Evolutionary conservation across 2,797 vertebrate species (phyloP), one percentile per base, ranked within the genome.

Genomic region (Tympanoctomys barrerae): DNA sequence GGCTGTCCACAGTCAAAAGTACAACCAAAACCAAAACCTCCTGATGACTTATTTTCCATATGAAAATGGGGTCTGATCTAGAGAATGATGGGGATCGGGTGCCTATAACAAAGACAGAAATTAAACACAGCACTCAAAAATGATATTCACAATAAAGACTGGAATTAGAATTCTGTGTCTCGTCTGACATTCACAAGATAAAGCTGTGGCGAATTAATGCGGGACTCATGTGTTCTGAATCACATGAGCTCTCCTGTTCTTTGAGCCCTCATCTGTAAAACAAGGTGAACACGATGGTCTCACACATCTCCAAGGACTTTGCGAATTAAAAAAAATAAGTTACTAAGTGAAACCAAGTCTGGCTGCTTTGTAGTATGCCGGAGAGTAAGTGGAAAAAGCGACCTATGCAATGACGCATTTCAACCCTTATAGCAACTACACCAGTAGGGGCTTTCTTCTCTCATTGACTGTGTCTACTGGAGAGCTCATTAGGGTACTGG

Each of bases 341-440:
- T 92, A 90, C 46, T 49, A 91, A 96, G 39, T 24, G 46, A 21
- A 87, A 22, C 28, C 26, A 95, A 71, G 33, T 93, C 24, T 70
- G 84, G 87, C 62, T 95, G 93, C 62, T 86, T 62, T 87, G 66
- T 59, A 89, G 90, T 64, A 84, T 77, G 57, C 39, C 68, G 85
- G 73, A 79, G 4, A 36, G 39, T n/a, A 61, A 92, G 83, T 66
- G 70, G 87, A 87, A 92, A 96, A 95, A 94, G 91, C 49, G 78
- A 93, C 59, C n/a, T 86, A 77, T 9, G 31, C 12, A 26, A 33
- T 89, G 81, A 94, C 62, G 96, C 93, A 94, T 82, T 82, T 81
- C 73, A 94, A 68, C 66, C 54, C 89, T 88, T 77, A 0, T 8
- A 90, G 83, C 89, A 80, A 81, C 85, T 13, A 64, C 54, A 68